A percentile compares a stretch with the other conserved stretches of the same genome.
Conservation (phyloP, 2,888 invertebrate species). For the Notocelia uddmanniana region DNA sequence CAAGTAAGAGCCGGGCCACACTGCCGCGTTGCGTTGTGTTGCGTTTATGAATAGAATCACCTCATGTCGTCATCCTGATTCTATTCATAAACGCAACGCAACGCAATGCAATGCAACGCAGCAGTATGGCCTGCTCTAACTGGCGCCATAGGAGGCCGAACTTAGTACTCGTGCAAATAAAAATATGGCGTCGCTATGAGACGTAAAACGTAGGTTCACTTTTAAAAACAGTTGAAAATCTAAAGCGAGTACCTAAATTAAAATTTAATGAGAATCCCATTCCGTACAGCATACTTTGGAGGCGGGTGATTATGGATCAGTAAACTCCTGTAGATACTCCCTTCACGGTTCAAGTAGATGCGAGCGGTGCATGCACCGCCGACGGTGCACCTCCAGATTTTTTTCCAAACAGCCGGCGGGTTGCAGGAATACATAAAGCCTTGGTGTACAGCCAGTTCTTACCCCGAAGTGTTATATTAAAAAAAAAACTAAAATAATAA, state of each 20-base stretch:
- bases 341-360: slow-evolving; percentile 43
- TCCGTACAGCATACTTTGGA: slow-evolving; percentile 23
- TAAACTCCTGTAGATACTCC: neutral
- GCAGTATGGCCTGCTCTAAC: too few relatives aligned
- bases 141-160: too few relatives aligned
- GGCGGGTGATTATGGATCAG: slow-evolving; percentile 36
- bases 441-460: slow-evolving; percentile 5
- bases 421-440: slow-evolving; percentile 17
- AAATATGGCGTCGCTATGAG: too few relatives aligned
- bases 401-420: neutral
- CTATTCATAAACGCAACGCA: too few relatives aligned
- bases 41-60: too few relatives aligned
- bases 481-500: slow-evolving; percentile 11
- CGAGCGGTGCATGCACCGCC: slow-evolving; percentile 5
- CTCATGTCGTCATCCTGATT: too few relatives aligned
- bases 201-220: too few relatives aligned
- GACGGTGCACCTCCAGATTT: slow-evolving; percentile 1
- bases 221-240: too few relatives aligned
- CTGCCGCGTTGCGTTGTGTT: too few relatives aligned
- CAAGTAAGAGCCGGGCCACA: too few relatives aligned
- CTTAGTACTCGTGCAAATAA: too few relatives aligned
- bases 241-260: neutral
- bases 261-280: neutral
- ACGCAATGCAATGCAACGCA: too few relatives aligned
- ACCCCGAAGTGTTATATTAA: neutral